Evolutionary conservation across 2,888 invertebrate species (phyloP).

Genomic region (Mechanitis mazaeus): DNA sequence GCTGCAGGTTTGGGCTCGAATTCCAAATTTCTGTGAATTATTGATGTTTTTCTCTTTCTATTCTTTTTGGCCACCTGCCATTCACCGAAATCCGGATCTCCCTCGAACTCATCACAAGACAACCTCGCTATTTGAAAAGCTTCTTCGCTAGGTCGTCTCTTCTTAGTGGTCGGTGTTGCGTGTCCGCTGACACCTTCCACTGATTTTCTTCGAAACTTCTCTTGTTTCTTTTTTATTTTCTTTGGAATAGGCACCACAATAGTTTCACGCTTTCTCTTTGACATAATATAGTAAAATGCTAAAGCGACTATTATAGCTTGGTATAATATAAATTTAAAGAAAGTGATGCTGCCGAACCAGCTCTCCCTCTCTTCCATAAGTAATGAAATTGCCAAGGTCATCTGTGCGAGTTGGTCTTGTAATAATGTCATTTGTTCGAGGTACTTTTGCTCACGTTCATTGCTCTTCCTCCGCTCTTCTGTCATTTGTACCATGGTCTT

Average conservation of each 20-base stretch:
- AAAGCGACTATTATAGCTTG: conserved; percentile 69
- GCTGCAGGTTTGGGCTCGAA: conserved; percentile 40
- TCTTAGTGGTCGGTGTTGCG: conserved; percentile 72
- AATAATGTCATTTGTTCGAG: conserved; percentile 84
- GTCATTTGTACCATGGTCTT: conserved; percentile 84
- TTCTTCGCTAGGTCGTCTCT: conserved; percentile 85
- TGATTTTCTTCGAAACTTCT: conserved; percentile 77
- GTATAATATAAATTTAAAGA: conserved; percentile 72
- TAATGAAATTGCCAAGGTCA: conserved; percentile 78
- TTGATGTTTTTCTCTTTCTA: conserved; percentile 67
- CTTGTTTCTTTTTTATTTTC: conserved; percentile 57
- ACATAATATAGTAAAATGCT: conserved; percentile 68
- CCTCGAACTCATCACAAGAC: conserved; percentile 76
- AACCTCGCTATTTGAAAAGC: conserved; percentile 78
- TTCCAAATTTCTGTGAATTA: conserved; percentile 59
- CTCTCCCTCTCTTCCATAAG: conserved; percentile 79
- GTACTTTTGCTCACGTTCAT: conserved; percentile 86
- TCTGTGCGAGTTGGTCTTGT: conserved; percentile 79
- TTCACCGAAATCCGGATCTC: conserved; percentile 65
- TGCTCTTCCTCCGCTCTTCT: conserved; percentile 82
- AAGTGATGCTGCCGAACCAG: conserved; percentile 78
- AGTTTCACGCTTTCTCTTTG: conserved; percentile 55
- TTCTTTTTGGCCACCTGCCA: conserved; percentile 70
- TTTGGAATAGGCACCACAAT: conserved; percentile 49
- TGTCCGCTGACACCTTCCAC: conserved; percentile 79